These are phyloP conservation scores for Branchipolynoe longqiensis DNA, from an alignment of 2,888 invertebrate genomes.

Conservation along the genomic window DNA sequence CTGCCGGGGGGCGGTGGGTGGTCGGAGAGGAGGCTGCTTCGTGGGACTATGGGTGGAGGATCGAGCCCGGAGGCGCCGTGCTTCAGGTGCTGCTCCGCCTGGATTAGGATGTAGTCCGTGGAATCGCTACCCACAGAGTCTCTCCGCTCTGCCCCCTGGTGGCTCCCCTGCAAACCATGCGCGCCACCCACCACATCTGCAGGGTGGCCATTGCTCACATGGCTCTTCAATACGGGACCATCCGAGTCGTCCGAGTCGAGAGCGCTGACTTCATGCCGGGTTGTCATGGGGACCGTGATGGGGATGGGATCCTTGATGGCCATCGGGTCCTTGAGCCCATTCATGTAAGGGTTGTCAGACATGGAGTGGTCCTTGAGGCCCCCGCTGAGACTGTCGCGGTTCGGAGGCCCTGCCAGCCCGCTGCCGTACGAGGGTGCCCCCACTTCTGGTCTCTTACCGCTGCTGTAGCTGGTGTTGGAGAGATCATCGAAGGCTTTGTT, in stretches of 20 bases:
- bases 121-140: constrained; percentile 55
- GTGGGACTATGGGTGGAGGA: not conserved
- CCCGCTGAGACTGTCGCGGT: not conserved
- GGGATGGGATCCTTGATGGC: not conserved
- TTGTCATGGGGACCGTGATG: too few relatives aligned
- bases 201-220: not conserved
- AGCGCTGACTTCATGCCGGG: too few relatives aligned
- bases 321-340: too few relatives aligned
- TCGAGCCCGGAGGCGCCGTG: constrained; percentile 5
- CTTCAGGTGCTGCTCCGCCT: constrained; percentile 42
- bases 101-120: constrained; percentile 56
- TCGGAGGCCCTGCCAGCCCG: not conserved
- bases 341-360: not conserved
- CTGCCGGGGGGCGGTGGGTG: too few relatives aligned
- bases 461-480: not conserved
- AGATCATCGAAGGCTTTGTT: constrained; percentile 21
- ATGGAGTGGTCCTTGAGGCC: not conserved
- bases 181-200: not conserved
- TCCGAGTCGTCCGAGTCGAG: constrained; percentile 11
- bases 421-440: not conserved
- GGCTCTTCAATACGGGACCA: not conserved
- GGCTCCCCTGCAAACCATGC: not conserved
- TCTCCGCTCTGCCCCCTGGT: constrained; percentile 29
- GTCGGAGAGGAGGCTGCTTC: not conserved
- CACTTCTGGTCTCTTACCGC: too few relatives aligned